Base-by-base conservation (phyloP, 2,113 vertebrate species). In the Larimichthys polyactis region DNA sequence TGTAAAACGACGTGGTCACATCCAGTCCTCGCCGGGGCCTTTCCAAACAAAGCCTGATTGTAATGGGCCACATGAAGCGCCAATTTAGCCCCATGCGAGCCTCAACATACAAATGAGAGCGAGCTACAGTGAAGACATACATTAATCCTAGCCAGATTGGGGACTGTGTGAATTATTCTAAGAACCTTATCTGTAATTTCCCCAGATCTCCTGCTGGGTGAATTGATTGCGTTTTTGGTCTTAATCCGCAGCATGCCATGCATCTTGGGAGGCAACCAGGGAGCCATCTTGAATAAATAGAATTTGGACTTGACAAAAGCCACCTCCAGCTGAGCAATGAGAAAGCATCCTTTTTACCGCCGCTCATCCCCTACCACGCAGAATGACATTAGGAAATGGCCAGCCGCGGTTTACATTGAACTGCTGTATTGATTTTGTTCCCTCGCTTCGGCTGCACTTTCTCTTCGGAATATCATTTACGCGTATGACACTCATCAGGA, bases 181-280 rank as follows among this genome's bases (percentile, higher is more conserved):
- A 94, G 92, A 92, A 90, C 91, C 85, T 92, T 94, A 91, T 93
- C 90, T 84, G 84, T 88, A 85, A 86, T 88, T 91, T 86, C 81
- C 83, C 71, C 82, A 79, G 77, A 90, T 92, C 90, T 86, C 93
- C 93, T 87, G 91, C 90, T 92, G 93, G 79, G 91, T 81, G 92
- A 93, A 93, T 94, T 95, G 91, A 95, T 95, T 95, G 94, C 84
- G 78, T 94, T 92, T 87, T 92, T 88, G 92, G 87, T 87, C 88
- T 89, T 94, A 94, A 95, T 94, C 94, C 90, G 65, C 87, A 63
- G 84, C 93, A 86, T 73, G 90, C 89, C 89, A 91, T 83, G 89
- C 92, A 83, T 92, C 88, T 90, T 83, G 86, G 81, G 86, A 91
- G 85, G 87, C 80, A 70, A 92, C 89, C 83, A 76, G 89, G 83